Evolutionary conservation across 2,888 invertebrate species (phyloP).

Genomic region (Carabus problematicus): DNA sequence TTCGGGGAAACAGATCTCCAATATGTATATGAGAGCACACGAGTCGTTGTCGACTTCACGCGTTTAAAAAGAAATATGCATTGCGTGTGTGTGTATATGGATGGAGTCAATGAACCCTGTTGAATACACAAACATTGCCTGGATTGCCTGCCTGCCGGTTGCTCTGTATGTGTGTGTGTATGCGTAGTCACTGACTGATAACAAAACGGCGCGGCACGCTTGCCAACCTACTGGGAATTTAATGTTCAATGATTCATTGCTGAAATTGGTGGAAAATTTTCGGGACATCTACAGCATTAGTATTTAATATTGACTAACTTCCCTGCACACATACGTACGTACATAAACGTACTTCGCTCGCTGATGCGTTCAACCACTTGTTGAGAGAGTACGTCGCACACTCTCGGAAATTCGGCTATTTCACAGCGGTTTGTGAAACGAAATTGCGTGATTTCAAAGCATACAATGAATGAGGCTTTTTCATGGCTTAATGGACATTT

Average conservation of each 20-base stretch:
- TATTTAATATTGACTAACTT: conserved; percentile 19
- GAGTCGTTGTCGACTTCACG: too few relatives aligned
- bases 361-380: conserved; percentile 19
- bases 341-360: too few relatives aligned
- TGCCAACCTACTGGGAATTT: conserved; percentile 11
- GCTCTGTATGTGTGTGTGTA: conserved; percentile 8
- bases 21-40: too few relatives aligned
- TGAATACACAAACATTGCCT: conserved; percentile 38
- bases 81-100: conserved; percentile 15
- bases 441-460: too few relatives aligned
- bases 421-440: too few relatives aligned
- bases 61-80: conserved; percentile 35
- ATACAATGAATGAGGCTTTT: too few relatives aligned
- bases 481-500: too few relatives aligned
- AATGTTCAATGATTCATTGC: conserved; percentile 24
- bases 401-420: background rate
- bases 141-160: conserved; percentile 13
- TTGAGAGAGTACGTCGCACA: conserved; percentile 20
- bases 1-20: too few relatives aligned
- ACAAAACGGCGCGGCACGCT: conserved; percentile 4
- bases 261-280: conserved; percentile 31
- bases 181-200: conserved; percentile 24
- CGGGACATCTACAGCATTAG: background rate
- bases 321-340: background rate
- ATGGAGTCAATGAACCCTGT: conserved; percentile 24